Percentiles rank a stretch among this genome's conserved stretches.
These are phyloP conservation scores for Ariopsis seemanni DNA, from an alignment of 2,113 vertebrate genomes.

Conservation along the genomic window DNA sequence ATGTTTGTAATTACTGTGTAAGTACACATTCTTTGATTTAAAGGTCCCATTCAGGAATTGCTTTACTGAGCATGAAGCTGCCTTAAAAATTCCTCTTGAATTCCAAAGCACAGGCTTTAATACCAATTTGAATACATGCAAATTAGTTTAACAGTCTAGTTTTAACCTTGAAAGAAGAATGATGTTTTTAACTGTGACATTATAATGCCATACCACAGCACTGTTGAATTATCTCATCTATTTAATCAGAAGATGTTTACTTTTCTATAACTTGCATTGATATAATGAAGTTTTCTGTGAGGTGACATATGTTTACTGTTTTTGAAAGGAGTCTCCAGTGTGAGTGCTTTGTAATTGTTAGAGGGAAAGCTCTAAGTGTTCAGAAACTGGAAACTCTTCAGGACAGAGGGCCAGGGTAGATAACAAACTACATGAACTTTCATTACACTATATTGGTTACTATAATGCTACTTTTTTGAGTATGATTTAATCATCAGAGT, in stretches of 20 bases:
- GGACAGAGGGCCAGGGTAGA: neutral
- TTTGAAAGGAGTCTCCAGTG: neutral
- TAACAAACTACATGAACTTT: neutral
- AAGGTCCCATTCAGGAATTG: neutral
- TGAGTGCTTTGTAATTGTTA: neutral
- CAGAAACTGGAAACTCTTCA: neutral
- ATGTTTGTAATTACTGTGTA: slow-evolving; percentile 12
- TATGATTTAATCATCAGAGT: neutral
- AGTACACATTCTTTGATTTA: neutral
- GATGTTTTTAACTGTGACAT: neutral
- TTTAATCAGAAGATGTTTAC: neutral
- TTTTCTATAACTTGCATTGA: neutral
- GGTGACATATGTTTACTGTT: neutral
- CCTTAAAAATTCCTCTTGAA: neutral
- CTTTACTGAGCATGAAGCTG: neutral
- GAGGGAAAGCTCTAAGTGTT: neutral
- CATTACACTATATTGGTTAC: neutral
- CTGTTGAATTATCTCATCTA: neutral
- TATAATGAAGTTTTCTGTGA: neutral
- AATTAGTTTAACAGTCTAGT: neutral
- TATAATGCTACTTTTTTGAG: neutral
- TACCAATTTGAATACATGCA: slow-evolving; percentile 3
- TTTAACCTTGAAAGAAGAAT: neutral
- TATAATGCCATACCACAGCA: neutral
- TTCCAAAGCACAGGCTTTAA: neutral